Conservation (phyloP, 2,113 vertebrate genomes). For the Heloderma charlesbogerti region DNA sequence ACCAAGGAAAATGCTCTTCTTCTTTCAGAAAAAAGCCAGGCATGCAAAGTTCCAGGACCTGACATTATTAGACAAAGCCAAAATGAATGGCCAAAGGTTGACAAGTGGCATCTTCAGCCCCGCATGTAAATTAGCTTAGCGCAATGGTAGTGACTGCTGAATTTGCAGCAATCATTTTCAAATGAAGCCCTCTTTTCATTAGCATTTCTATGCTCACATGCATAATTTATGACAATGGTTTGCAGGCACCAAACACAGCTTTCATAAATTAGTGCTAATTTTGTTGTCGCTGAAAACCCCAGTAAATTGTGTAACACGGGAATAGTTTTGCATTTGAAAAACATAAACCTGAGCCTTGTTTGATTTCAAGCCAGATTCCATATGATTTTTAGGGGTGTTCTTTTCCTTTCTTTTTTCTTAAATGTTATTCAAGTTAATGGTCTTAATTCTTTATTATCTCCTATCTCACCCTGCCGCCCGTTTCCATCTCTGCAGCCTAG, state of each 20-base stretch:
- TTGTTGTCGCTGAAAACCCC: constrained; percentile 63
- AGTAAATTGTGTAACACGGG: constrained; percentile 52
- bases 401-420: neutral
- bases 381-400: neutral
- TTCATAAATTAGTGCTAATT: constrained; percentile 70
- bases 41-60: constrained; percentile 40
- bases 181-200: constrained; percentile 75
- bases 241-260: constrained; percentile 63
- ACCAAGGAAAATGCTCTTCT: constrained; percentile 37
- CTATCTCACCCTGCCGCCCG: constrained; percentile 31
- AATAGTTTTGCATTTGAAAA: constrained; percentile 54
- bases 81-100: constrained; percentile 61
- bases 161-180: constrained; percentile 72
- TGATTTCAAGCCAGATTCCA: constrained; percentile 49
- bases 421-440: constrained; percentile 14
- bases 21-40: constrained; percentile 40
- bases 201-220: constrained; percentile 66
- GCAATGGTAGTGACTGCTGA: constrained; percentile 59
- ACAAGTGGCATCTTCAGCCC: constrained; percentile 61
- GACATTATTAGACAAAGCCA: neutral
- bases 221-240: constrained; percentile 70
- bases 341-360: constrained; percentile 41
- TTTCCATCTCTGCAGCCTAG: constrained; percentile 32
- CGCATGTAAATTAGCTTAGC: constrained; percentile 60
- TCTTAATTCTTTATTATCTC: constrained; percentile 35